Base-by-base conservation (phyloP, 2,888 invertebrate genomes). In the Agriopis leucophaearia region DNA sequence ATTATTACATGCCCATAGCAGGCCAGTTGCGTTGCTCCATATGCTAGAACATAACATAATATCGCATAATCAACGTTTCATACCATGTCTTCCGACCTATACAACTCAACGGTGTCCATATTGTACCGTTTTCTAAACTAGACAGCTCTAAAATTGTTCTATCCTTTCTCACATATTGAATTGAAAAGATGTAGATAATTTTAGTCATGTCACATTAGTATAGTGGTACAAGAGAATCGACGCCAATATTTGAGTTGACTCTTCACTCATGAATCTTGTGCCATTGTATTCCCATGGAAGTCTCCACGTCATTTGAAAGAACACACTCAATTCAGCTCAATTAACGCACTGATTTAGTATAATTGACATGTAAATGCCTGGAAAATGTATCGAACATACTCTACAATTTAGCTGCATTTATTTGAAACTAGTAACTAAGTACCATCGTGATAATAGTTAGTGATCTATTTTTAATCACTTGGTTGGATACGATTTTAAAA, bases 321-420 rank as follows among this genome's bases (percentile, higher is more conserved):
- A 60, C 58, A 27, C 71, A 70, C 62, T 61, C 67, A n/a, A 70
- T 66, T 70, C 70, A 71, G 69, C 64, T 70, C 64, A 38, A 61
- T 48, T 58, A 35, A 55, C 38, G 16, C 18, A 12, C 42, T 45
- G 15, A 44, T 58, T 36, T 54, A 58, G 18, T 54, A 45, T 50
- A 56, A 66, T 56, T 55, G 55, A 55, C 60, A 50, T 50, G n/a
- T 15, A 64, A 58, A 52, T 58, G 52, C 44, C 51, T 59, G n/a
- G 35, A 38, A 15, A 55, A 50, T 57, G 40, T 56, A 27, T 56
- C 16, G 35, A 15, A 13, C 36, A 54, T 58, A 52, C 18, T 52
- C 45, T 47, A 54, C 38, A 40, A 40, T 52, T 64, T 58, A 58
- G 52, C 58, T 58, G 64, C 64, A 12, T 45, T 64, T 45, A 38